A percentile compares a stretch with the other conserved stretches of the same genome.
Evolutionary conservation across 2,888 invertebrate species (phyloP).

Genomic region (Orchesella flavescens): DNA sequence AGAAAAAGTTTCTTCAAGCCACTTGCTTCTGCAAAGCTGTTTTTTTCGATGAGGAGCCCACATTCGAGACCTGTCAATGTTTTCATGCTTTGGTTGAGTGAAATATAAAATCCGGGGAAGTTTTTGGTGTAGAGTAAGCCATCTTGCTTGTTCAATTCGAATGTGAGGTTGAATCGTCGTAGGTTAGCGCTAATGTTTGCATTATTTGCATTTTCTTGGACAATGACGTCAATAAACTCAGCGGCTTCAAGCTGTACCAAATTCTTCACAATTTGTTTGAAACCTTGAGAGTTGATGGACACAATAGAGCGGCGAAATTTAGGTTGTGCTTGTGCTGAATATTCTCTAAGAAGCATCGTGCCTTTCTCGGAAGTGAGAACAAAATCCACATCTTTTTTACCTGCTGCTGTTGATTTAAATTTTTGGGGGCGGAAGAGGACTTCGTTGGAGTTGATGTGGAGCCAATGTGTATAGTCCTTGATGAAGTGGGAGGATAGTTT

Average conservation of each 20-base stretch:
- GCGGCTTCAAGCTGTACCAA: conserved; percentile 30
- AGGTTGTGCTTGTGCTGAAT: background rate
- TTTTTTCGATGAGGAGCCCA: conserved; percentile 3
- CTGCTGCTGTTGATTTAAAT: no score
- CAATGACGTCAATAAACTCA: conserved; percentile 1
- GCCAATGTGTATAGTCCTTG: conserved; percentile 48
- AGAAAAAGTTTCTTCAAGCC: conserved; percentile 20
- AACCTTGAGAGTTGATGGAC: conserved; percentile 32
- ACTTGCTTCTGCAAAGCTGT: background rate
- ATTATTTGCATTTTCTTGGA: background rate
- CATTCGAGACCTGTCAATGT: conserved; percentile 11
- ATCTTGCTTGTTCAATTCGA: background rate
- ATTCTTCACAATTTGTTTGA: background rate
- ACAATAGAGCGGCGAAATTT: background rate
- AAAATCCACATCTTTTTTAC: background rate
- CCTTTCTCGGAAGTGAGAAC: background rate
- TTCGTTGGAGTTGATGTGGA: background rate
- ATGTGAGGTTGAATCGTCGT: conserved; percentile 14
- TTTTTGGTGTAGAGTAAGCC: conserved; percentile 8
- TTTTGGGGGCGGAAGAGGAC: conserved; percentile 22
- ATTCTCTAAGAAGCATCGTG: no score
- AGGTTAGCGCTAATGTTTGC: background rate
- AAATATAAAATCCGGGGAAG: conserved; percentile 23
- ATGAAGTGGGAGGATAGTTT: background rate
- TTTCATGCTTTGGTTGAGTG: background rate